Evolutionary conservation across 2,888 invertebrate genomes (phyloP), one percentile per base, ranked within the genome.

Genomic region (Timandra comae): DNA sequence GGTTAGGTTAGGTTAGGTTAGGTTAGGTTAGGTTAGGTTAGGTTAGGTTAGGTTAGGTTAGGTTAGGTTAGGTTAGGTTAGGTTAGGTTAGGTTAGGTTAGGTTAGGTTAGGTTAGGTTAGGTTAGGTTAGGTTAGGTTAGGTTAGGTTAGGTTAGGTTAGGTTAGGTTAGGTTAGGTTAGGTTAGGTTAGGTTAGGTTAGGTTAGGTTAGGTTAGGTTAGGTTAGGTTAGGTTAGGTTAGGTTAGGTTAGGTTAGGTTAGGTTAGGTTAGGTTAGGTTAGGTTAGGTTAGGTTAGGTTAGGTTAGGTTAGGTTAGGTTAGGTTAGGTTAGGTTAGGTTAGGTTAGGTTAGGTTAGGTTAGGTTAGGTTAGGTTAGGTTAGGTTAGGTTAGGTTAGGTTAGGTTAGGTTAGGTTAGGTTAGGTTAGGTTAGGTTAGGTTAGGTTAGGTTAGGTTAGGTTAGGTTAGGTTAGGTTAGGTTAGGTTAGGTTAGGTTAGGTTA

Each of bases 161-260:
- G 36, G 34, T 41, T 45, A 35, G 34, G 27, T 33, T 31, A 39
- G 45, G 37, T 43, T 39, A 34, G 39, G 34, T 43, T 39, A 38
- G 41, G 38, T 36, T 44, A 40, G 41, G 41, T 44, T 44, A 44
- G 44, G 44, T 44, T 44, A 41, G 44, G 43, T 44, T 40, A 39
- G 39, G 43, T 41, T 40, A 35, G 35, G 35, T 33, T 40, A 35
- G 35, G 35, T 24, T 40, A 35, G 35, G 35, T 24, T 40, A 38
- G 38, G 40, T 38, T 44, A 36, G 41, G 41, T 41, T 44, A 33
- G 33, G 33, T 33, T 33, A 33, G 33, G 33, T 33, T n/a, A n/a
- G n/a, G n/a, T n/a, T n/a, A n/a, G n/a, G n/a, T n/a, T n/a, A n/a
- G n/a, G n/a, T n/a, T n/a, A n/a, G n/a, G n/a, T n/a, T n/a, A 7